phyloP scores from a whole-genome alignment of 2,113 vertebrate genomes.

The Echinops telfairi region DNA sequence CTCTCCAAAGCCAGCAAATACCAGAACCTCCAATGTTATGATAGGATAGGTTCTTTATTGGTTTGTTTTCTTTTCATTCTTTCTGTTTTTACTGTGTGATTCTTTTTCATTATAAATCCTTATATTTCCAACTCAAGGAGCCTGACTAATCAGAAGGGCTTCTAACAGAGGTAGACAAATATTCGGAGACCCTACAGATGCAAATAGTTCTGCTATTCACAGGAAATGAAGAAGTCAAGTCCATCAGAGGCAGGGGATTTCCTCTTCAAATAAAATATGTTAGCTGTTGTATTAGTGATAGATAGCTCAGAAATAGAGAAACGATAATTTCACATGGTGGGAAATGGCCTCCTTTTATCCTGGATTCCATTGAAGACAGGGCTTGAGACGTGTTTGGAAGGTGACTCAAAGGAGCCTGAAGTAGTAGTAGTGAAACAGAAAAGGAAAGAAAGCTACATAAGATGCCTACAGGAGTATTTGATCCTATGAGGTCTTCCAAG shows the following conservation, averaged over 20 bases:
- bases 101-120: conserved; percentile 88
- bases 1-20: conserved; percentile 92
- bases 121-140: conserved; percentile 89
- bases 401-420: background rate
- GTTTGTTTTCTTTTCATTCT: conserved; percentile 96
- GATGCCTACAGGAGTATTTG: background rate
- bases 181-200: conserved; percentile 84
- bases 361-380: conserved; percentile 8
- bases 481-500: background rate
- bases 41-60: conserved; percentile 93
- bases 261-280: conserved; percentile 86
- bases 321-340: conserved; percentile 65
- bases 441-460: background rate
- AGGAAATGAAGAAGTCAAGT: conserved; percentile 91
- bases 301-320: conserved; percentile 62
- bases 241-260: conserved; percentile 88
- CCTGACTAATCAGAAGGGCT: conserved; percentile 87
- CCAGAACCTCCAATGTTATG: conserved; percentile 91
- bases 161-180: conserved; percentile 87
- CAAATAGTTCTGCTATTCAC: conserved; percentile 87
- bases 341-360: conserved; percentile 48
- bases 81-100: conserved; percentile 89
- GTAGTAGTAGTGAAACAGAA: background rate
- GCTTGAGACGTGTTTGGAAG: conserved; percentile 38
- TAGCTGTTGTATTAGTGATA: conserved; percentile 77